These are phyloP conservation scores for Calliopsis andreniformis DNA, from an alignment of 1,140 invertebrate genomes.

Conservation along the genomic window DNA sequence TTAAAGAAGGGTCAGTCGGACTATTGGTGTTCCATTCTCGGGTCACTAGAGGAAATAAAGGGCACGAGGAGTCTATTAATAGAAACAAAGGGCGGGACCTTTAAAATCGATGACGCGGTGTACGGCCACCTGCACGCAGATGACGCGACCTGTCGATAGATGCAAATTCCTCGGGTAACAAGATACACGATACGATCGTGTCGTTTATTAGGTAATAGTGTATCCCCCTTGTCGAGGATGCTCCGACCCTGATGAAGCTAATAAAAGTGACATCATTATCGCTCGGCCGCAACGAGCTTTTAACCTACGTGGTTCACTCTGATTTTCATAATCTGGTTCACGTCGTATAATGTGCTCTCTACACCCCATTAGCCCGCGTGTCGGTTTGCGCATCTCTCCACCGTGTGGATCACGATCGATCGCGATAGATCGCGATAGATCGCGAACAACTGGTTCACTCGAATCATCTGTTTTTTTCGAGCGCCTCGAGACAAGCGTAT, in stretches of 20 bases:
- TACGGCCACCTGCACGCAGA: background rate
- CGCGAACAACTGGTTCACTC: slow-evolving; percentile 4
- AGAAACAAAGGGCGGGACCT: background rate
- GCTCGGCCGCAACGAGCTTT: slow-evolving; percentile 68
- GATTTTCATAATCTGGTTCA: slow-evolving; percentile 67
- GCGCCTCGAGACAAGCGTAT: no score
- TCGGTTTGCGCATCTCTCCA: background rate
- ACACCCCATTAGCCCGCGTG: slow-evolving; percentile 5
- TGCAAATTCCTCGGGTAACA: slow-evolving; percentile 49
- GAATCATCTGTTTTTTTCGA: background rate
- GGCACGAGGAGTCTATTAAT: slow-evolving; percentile 7
- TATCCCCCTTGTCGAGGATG: slow-evolving; percentile 56
- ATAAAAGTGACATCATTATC: slow-evolving; percentile 79
- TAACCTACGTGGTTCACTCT: slow-evolving; percentile 60
- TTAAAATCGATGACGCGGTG: slow-evolving; percentile 18
- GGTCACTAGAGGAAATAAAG: background rate
- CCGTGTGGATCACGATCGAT: background rate
- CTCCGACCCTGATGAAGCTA: slow-evolving; percentile 77
- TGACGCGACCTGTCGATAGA: slow-evolving; percentile 55
- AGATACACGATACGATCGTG: slow-evolving; percentile 59
- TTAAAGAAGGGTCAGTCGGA: no score
- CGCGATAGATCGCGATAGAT: no score
- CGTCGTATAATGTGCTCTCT: slow-evolving; percentile 32
- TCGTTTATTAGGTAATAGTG: slow-evolving; percentile 62
- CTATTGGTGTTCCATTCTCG: no score